These are phyloP conservation scores for Pachymerium ferrugineum DNA, from an alignment of 2,888 invertebrate genomes.

Conservation along the genomic window DNA sequence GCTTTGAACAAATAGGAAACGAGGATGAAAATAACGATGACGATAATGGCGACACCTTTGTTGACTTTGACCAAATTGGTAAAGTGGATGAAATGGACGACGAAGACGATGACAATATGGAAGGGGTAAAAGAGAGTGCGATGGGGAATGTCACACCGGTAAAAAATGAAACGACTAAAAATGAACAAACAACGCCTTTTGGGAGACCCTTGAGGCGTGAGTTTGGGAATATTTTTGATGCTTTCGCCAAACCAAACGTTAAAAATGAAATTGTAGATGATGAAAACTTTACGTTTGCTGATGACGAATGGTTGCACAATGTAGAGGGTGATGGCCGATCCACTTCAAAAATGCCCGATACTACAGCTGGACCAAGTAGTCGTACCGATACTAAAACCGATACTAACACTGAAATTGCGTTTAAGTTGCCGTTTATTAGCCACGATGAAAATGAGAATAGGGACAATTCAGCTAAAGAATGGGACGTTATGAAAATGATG, in stretches of 20 bases:
- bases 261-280: too few species aligned
- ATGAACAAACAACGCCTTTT: not conserved
- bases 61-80: too few species aligned
- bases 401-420: not conserved
- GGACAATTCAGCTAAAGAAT: conserved; percentile 34
- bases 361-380: not conserved
- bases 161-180: not conserved
- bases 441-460: conserved; percentile 30
- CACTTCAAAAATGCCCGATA: not conserved
- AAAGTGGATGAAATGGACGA: too few species aligned
- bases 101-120: not conserved
- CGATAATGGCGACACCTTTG: too few species aligned
- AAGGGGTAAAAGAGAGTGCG: too few species aligned
- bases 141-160: not conserved
- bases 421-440: conserved; percentile 27
- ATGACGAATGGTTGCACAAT: not conserved
- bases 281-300: not conserved
- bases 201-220: not conserved
- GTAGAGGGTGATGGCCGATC: not conserved
- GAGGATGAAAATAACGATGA: too few species aligned
- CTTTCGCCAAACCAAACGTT: too few species aligned
- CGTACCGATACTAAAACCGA: not conserved
- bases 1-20: too few species aligned
- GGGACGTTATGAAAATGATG: conserved; percentile 10
- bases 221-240: not conserved